Percentiles rank a stretch among this genome's conserved stretches.
Conservation (phyloP, 2,113 vertebrate species). For the Pterocles orientalis region DNA sequence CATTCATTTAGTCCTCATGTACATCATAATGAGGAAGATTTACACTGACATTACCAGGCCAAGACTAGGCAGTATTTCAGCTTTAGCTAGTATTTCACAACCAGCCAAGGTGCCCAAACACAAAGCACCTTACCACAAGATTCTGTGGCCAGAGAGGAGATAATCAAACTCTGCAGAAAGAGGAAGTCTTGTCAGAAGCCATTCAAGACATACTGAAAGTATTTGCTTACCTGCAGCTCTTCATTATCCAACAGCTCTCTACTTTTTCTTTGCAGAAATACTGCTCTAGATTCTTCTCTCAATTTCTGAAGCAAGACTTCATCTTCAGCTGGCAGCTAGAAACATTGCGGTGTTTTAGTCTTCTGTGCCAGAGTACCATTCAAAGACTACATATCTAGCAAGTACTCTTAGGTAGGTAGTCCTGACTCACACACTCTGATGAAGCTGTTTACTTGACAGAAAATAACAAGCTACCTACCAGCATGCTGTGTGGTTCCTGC, state of each 20-base stretch:
- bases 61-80: not conserved
- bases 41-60: not conserved
- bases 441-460: not conserved
- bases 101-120: not conserved
- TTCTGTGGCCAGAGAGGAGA: not conserved
- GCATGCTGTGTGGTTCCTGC: not conserved
- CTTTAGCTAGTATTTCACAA: not conserved
- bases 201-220: not conserved
- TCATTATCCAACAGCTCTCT: conserved; percentile 96
- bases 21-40: fast-evolving
- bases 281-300: conserved; percentile 95
- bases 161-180: not conserved
- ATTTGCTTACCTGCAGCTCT: conserved; percentile 89
- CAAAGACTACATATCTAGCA: not conserved
- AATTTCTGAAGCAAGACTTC: conserved; percentile 95
- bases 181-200: not conserved
- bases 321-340: conserved; percentile 94
- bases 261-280: conserved; percentile 98
- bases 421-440: fast-evolving
- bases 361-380: not conserved
- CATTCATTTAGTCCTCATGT: not conserved
- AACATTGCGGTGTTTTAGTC: not conserved
- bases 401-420: not conserved
- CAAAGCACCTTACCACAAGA: not conserved
- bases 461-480: not conserved